Base-by-base conservation (phyloP, 2,888 invertebrate genomes). In the Drosophila quinaria region DNA sequence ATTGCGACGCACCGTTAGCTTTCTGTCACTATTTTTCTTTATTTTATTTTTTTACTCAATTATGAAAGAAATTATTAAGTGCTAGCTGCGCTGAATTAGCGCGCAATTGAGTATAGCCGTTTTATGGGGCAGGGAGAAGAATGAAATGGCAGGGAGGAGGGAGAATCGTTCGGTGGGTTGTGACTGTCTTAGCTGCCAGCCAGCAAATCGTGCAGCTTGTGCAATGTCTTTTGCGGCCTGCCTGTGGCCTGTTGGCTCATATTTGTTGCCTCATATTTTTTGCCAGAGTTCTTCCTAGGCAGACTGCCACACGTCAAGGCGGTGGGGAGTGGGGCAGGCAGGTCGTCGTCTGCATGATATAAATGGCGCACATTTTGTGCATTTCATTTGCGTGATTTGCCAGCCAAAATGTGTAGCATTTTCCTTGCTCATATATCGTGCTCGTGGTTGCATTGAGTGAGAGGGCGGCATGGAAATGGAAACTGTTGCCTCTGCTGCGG, bases 21-120 rank as follows among this genome's bases (percentile, higher is more conserved):
- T 64, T 67, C 65, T 65, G 52, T 68, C 75, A 60, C 56, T 59
- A 59, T 52, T 63, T 64, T 50, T 41, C 55, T 33, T 54, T 54
- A 46, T 52, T 55, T 64, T 65, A 50, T 63, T 68, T 56, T 42
- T 72, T 67, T 63, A 71, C 77, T 76, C 74, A 90, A 85, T 90
- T 90, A 89, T 87, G 81, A 90, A 79, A 73, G 77, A 86, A 90
- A 89, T 89, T 90, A 90, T 90, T 81, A 83, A 86, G 89, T 90
- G 90, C 71, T 74, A 78, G 87, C 78, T 78, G 78, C 86, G 90
- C 89, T 90, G 86, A 90, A 90, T 90, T 89, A 87, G 86, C 75
- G 74, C 78, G 86, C 86, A 90, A 90, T 90, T 90, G 86, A 80
- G 80, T 90, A 89, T 87, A 65, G 72, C 81, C 70, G 52, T 47